phyloP scores from a whole-genome alignment of 2,113 vertebrate genomes.

The Nesoenas mayeri region DNA sequence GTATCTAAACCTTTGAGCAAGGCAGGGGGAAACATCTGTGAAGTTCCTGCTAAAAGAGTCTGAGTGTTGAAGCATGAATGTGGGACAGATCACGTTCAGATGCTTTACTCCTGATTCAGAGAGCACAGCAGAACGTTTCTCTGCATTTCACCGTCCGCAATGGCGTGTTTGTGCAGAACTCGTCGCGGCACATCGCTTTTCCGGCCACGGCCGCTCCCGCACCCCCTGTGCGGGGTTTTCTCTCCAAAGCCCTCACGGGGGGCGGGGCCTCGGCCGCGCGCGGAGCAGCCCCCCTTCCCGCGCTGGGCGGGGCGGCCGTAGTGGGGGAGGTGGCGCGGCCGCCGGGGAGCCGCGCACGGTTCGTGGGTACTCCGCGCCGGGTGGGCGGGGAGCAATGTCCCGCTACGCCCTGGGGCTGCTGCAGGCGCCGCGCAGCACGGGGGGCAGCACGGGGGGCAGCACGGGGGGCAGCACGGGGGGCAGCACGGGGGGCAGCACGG shows the following conservation, averaged over 20 bases:
- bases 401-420: conserved; percentile 40
- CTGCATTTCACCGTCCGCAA: background rate
- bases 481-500: background rate
- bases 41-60: background rate
- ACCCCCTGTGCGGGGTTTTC: too few species aligned
- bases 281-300: too few species aligned
- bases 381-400: background rate
- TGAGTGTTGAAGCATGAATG: background rate
- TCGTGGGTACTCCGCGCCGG: background rate
- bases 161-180: background rate
- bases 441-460: background rate
- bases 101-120: too few species aligned
- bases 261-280: too few species aligned
- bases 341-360: background rate
- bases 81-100: accelerated
- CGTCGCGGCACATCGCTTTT: too few species aligned
- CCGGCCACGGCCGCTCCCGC: too few species aligned
- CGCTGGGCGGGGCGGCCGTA: accelerated
- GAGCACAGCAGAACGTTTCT: accelerated
- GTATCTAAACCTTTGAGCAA: background rate
- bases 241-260: too few species aligned
- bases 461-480: background rate
- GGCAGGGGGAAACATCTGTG: too few species aligned
- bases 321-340: too few species aligned
- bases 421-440: conserved; percentile 18